Evolutionary conservation across 2,797 vertebrate genomes (phyloP).

Genomic region (Pangasius djambal): DNA sequence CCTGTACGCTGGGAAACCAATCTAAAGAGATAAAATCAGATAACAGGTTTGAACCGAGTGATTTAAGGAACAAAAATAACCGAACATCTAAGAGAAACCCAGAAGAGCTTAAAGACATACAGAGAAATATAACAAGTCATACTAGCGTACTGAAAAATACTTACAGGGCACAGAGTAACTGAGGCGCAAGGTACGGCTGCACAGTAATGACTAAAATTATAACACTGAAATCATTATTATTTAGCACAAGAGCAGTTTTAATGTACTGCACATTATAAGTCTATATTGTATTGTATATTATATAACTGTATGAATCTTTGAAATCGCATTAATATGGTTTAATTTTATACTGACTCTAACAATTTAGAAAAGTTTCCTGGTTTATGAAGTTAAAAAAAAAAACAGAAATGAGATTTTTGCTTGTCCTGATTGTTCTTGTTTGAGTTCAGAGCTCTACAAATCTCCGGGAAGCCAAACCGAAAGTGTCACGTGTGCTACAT

Average conservation of each 20-base stretch:
- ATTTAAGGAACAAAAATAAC: neutral
- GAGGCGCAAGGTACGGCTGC: neutral
- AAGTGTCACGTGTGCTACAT: neutral
- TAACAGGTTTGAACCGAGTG: neutral
- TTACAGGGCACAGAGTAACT: too few species aligned
- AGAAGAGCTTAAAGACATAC: neutral
- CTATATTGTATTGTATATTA: neutral
- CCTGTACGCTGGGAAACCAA: neutral
- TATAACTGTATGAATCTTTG: neutral
- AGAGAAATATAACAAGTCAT: neutral
- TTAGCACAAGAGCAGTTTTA: neutral
- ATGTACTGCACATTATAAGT: too few species aligned
- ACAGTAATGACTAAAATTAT: neutral
- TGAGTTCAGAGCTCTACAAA: too few species aligned
- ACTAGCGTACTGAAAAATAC: neutral
- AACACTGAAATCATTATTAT: neutral
- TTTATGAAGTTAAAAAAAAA: neutral
- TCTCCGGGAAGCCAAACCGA: too few species aligned
- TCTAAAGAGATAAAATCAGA: neutral
- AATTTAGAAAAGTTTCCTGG: neutral
- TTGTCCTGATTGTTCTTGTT: neutral
- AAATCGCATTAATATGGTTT: neutral
- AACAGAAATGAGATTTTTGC: too few species aligned
- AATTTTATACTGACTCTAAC: neutral
- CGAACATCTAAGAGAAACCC: neutral